Evolutionary conservation across 2,113 vertebrate species (phyloP).

Genomic region (Clinocottus analis): DNA sequence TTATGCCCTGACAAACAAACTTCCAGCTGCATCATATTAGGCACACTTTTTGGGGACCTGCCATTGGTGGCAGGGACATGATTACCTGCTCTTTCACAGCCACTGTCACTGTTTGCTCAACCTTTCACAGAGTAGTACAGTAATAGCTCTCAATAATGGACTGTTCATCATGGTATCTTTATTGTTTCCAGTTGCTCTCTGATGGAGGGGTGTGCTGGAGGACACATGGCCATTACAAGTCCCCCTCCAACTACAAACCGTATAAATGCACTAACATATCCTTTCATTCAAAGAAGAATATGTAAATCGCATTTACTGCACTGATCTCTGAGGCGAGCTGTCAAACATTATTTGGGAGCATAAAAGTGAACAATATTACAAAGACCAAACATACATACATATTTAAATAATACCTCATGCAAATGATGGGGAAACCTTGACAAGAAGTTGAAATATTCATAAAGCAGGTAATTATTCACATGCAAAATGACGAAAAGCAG

Average conservation of each 20-base stretch:
- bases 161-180: not conserved
- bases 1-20: not conserved
- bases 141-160: not conserved
- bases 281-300: not conserved
- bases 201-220: not conserved
- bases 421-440: conserved; percentile 13
- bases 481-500: conserved; percentile 9
- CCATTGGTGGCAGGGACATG: conserved; percentile 18
- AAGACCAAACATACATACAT: not conserved
- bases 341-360: conserved; percentile 11
- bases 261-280: not conserved
- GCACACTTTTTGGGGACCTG: not conserved
- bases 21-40: conserved; percentile 17
- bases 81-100: not conserved
- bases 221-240: not conserved
- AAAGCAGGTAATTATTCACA: conserved; percentile 30
- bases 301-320: not conserved
- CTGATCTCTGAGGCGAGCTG: conserved; percentile 30
- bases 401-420: not conserved
- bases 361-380: conserved; percentile 23
- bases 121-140: not conserved
- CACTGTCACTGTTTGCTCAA: conserved; percentile 21
- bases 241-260: not conserved
- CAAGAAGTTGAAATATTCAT: conserved; percentile 29
- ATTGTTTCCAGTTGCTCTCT: not conserved